Evolutionary conservation across 2,888 invertebrate species (phyloP).

Genomic region (Drosophila leonis): DNA sequence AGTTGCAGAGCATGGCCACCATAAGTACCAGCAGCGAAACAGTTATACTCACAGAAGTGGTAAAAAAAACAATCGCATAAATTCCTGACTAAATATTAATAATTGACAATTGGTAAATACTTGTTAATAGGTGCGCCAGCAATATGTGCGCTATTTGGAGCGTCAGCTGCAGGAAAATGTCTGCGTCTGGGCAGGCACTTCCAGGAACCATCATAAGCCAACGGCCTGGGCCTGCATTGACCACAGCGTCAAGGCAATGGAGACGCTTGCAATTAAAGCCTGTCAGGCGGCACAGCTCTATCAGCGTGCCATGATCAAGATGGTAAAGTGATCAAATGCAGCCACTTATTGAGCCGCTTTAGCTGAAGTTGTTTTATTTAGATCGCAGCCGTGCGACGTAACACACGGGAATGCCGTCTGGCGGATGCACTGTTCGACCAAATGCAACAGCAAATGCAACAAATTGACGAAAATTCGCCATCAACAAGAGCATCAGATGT

Average conservation of each 20-base stretch:
- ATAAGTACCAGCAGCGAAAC: conserved; percentile 41
- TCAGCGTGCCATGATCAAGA: conserved; percentile 82
- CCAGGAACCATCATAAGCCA: conserved; percentile 68
- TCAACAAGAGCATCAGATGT: neutral
- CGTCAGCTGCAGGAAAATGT: conserved; percentile 78
- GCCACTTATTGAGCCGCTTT: neutral
- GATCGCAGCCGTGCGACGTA: conserved; percentile 78
- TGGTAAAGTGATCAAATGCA: conserved; percentile 53
- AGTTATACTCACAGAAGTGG: conserved; percentile 68
- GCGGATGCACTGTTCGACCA: conserved; percentile 64
- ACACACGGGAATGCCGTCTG: conserved; percentile 74
- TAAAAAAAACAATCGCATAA: conserved; percentile 31
- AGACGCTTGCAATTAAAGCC: conserved; percentile 76
- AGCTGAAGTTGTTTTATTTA: conserved; percentile 26
- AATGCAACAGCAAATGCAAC: conserved; percentile 50
- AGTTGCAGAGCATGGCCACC: conserved; percentile 41
- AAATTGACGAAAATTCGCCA: neutral
- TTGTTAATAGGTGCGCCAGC: conserved; percentile 76
- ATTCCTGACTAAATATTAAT: neutral
- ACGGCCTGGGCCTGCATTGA: conserved; percentile 65
- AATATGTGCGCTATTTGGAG: conserved; percentile 79
- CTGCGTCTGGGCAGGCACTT: conserved; percentile 59
- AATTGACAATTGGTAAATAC: neutral
- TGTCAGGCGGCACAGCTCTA: conserved; percentile 81
- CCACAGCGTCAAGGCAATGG: conserved; percentile 70